These are phyloP conservation scores for Pristionchus arcanus DNA, from an alignment of 2,888 invertebrate genomes.

Conservation along the genomic window DNA sequence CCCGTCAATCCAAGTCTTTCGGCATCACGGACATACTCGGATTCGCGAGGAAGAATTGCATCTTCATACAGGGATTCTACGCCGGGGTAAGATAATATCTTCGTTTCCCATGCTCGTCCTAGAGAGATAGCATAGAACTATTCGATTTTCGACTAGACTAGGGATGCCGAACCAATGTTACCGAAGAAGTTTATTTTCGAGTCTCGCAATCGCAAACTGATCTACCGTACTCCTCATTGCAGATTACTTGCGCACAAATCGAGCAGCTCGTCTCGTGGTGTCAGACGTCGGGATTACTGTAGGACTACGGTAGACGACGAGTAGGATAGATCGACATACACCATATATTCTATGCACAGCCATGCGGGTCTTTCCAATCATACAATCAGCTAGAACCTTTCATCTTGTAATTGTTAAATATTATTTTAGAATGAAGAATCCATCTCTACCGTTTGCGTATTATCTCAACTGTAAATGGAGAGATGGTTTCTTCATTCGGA, in stretches of 20 bases:
- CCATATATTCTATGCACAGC: background rate
- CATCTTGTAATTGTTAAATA: background rate
- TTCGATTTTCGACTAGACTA: too few relatives aligned
- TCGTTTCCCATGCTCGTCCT: background rate
- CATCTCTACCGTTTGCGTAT: too few relatives aligned
- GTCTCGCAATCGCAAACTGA: too few relatives aligned
- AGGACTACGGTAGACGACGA: background rate
- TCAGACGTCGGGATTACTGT: constrained; percentile 17
- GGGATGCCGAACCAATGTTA: too few relatives aligned
- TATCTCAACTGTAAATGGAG: background rate
- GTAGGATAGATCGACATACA: background rate
- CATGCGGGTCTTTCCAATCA: constrained; percentile 16
- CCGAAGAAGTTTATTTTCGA: too few relatives aligned
- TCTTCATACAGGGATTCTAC: constrained; percentile 42
- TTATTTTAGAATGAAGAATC: too few relatives aligned
- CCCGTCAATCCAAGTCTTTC: background rate
- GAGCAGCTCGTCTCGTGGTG: constrained; percentile 24
- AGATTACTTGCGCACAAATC: constrained; percentile 40
- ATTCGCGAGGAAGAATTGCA: constrained; percentile 31
- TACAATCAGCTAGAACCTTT: background rate
- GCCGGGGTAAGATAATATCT: background rate
- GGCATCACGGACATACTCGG: constrained; percentile 22
- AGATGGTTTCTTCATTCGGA: background rate
- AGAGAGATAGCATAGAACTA: too few relatives aligned
- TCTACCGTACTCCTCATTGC: background rate